Evolutionary conservation across 2,797 vertebrate species (phyloP).

Genomic region (Malurus splendens): DNA sequence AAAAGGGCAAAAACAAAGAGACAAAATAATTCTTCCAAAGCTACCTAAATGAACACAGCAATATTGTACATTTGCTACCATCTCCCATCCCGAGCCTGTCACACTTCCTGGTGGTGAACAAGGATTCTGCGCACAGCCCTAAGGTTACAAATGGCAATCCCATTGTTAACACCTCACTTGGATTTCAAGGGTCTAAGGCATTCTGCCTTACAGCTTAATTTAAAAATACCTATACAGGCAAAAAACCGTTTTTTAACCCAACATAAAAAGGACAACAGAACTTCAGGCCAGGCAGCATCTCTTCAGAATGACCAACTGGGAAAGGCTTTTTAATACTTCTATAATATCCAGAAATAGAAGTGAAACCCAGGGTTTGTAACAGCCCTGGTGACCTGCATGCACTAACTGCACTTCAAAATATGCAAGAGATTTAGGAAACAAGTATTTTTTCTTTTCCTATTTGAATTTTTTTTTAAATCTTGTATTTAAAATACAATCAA

Average conservation of each 20-base stretch:
- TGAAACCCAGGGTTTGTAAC: neutral
- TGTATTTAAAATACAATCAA: constrained; percentile 51
- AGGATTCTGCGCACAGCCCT: constrained; percentile 36
- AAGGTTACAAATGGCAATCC: constrained; percentile 27
- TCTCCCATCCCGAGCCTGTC: neutral
- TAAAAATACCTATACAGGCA: constrained; percentile 56
- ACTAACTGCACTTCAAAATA: constrained; percentile 11
- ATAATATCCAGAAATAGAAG: neutral
- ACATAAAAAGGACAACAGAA: constrained; percentile 57
- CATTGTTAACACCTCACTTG: neutral
- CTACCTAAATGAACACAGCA: constrained; percentile 40
- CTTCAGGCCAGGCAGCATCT: constrained; percentile 30
- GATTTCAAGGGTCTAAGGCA: constrained; percentile 26
- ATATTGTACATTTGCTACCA: neutral
- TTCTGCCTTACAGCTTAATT: constrained; percentile 45
- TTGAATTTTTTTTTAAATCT: neutral
- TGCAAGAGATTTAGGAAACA: neutral
- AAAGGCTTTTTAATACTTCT: neutral
- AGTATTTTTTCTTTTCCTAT: neutral
- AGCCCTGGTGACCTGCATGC: neutral
- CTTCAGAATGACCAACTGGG: neutral
- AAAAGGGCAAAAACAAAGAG: constrained; percentile 31
- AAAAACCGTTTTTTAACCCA: constrained; percentile 41
- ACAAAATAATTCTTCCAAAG: constrained; percentile 9
- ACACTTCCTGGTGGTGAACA: neutral